Evolutionary conservation across 2,888 invertebrate genomes (phyloP).

Genomic region (Epinotia ramella): DNA sequence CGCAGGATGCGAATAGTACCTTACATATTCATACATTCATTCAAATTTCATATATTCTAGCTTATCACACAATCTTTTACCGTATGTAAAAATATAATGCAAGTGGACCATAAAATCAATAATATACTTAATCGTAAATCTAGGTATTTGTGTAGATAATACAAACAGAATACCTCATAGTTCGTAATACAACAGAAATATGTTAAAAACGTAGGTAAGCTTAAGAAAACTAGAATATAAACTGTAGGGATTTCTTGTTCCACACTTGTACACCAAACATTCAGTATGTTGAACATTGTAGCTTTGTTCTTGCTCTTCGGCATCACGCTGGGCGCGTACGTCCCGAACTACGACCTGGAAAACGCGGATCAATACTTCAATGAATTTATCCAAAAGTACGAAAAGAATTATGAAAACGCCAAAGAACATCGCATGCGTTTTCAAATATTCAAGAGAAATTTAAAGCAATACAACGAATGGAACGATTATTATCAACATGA

Average conservation of each 20-base stretch:
- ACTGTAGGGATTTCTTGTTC: not conserved
- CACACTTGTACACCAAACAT: not conserved
- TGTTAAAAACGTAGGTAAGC: no score
- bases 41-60: no score
- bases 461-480: not conserved
- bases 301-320: not conserved
- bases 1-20: no score
- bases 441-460: not conserved
- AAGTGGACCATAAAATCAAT: no score
- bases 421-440: not conserved
- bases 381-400: constrained; percentile 11
- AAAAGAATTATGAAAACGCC: constrained; percentile 1
- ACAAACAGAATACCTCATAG: not conserved
- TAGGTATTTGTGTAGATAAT: not conserved
- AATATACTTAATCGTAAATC: not conserved
- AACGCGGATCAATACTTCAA: constrained; percentile 3
- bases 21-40: no score
- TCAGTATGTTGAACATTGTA: not conserved
- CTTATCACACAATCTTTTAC: no score
- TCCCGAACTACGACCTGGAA: constrained; percentile 7
- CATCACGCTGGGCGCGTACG: not conserved
- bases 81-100: no score
- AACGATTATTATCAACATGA: not conserved
- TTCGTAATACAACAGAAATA: no score
- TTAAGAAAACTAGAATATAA: not conserved